Evolutionary conservation across 2,797 vertebrate genomes (phyloP), one percentile per base, ranked within the genome.

Genomic region (Todus mexicanus): DNA sequence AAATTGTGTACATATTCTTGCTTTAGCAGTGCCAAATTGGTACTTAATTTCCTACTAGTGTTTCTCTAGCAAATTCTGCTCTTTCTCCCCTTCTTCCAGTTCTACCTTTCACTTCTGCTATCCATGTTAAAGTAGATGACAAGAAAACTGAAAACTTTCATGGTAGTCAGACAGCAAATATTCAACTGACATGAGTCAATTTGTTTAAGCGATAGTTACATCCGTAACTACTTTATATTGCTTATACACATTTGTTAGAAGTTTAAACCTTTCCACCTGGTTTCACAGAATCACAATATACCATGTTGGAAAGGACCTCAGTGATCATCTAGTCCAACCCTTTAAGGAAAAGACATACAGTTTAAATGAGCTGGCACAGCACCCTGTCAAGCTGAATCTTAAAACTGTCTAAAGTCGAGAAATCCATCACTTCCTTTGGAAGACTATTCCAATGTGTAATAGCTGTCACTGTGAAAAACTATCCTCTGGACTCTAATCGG

Each of bases 1-100:
- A 70, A 74, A 45, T 3, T 21, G 2, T 3, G 5, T 19, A 33
- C 2, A 1, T 3, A 1, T 38, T 83, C 5, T 6, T 75, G 47
- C 25, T 50, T 53, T 47, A 60, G 74, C 27, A 50, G 29, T 27
- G 17, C 11, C 25, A 70, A 59, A 70, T 1, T 2, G 7, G n/a
- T 50, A 61, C 15, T 60, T 78, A 74, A 70, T 29, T 43, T 7
- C 11, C 40, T 56, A 69, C 5, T 40, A 60, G 25, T 38, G n/a
- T 43, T 78, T 50, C 29, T 59, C 47, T n/a, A 66, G n/a, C 10
- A 93, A 79, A 65, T 66, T 75, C 33, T 68, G 16, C 22, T 45
- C 14, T 61, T 42, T 16, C 13, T 5, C 9, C 12, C 29, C 13
- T 53, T 64, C 35, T 13, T 59, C 8, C 17, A 53, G 15, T 63